Evolutionary conservation across 2,113 vertebrate species (phyloP), one percentile per base, ranked within the genome.

Genomic region (Dasyornis broadbenti): DNA sequence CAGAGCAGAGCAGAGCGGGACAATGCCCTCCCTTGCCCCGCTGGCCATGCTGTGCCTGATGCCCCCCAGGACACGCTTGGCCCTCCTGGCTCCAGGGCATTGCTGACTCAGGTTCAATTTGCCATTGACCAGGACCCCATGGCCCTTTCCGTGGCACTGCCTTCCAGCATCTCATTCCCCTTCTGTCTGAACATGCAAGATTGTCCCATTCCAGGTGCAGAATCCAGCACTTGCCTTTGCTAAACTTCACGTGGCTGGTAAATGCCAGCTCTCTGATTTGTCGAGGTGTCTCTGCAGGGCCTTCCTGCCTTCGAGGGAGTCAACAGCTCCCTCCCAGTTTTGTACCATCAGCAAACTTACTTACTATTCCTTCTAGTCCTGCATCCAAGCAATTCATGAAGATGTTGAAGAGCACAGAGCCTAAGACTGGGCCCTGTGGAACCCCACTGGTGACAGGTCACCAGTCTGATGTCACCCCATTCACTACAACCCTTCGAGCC

Each of bases 1-100:
- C 42, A 69, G 47, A 0, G 1, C 44, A 71, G n/a, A 49, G 10
- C n/a, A 88, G 30, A 71, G 40, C 1, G 0, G 56, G n/a, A 42
- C 57, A 49, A 49, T 35, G 42, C 8, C 49, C 11, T 35, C 50
- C 49, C 35, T 17, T 24, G 16, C 21, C 13, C 0, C 0, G 23
- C 42, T 47, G 69, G 3, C 0, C 0, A 30, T 39, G 47, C 64
- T 21, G 24, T 5, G 5, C 56, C n/a, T 64, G 40, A 35, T 42
- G 57, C 4, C 0, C 10, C 16, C 26, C 35, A 60, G 37, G 44
- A 59, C 26, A 52, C 0, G 2, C 17, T 0, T 77, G 26, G 0
- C 22, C 22, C 15, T 30, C 52, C 28, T 53, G 52, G 50, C 50
- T 30, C 27, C 50, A 53, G 27, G 50, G 50, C 27, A 53, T 27